Conservation (phyloP, 2,797 vertebrate genomes). For the Nothura maculosa region DNA sequence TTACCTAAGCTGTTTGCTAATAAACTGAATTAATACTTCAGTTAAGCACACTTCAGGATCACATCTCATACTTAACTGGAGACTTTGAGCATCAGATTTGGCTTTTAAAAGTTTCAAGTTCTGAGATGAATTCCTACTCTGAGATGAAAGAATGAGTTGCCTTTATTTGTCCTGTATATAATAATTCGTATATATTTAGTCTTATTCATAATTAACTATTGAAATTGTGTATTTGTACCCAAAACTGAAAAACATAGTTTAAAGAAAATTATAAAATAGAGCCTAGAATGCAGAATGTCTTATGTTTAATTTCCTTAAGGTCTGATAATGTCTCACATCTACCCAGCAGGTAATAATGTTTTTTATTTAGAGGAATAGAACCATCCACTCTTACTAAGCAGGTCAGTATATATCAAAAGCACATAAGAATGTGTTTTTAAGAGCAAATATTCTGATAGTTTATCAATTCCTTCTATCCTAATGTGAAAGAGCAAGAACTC, state of each 20-base stretch:
- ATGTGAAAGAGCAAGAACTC: not conserved
- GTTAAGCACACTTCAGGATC: not conserved
- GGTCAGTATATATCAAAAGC: not conserved
- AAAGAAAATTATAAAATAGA: not conserved
- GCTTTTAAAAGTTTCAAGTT: not conserved
- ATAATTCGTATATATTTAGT: not conserved
- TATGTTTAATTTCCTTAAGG: not conserved
- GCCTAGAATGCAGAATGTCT: not conserved
- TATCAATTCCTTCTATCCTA: not conserved
- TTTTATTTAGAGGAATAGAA: not conserved
- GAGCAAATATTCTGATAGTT: not conserved
- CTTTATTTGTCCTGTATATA: not conserved
- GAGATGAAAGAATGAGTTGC: not conserved
- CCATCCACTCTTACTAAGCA: not conserved
- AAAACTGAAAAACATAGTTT: not conserved
- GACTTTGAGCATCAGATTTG: not conserved
- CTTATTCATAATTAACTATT: not conserved
- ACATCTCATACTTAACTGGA: not conserved
- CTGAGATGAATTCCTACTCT: not conserved
- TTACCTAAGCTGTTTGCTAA: not conserved
- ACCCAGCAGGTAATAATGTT: not conserved
- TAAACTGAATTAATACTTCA: not conserved
- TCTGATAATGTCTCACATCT: not conserved
- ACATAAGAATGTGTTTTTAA: rapidly evolving
- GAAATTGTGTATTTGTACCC: not conserved